Evolutionary conservation across 2,888 invertebrate species (phyloP).

Genomic region (Halictus ligatus): DNA sequence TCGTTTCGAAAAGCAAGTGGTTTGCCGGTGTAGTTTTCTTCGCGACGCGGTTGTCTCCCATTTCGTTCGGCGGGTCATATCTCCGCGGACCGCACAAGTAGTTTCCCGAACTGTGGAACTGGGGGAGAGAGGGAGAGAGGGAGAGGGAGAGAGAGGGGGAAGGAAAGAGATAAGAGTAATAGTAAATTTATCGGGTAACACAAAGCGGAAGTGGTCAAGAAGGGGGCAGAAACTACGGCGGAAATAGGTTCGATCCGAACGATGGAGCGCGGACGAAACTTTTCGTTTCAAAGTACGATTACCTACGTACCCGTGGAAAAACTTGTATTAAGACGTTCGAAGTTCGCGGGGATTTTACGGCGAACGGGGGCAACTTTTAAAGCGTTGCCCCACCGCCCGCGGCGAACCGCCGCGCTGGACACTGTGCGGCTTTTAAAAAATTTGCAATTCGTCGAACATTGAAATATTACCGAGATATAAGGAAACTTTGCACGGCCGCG

Average conservation of each 20-base stretch:
- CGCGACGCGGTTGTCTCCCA: constrained; percentile 25
- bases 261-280: constrained; percentile 67
- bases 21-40: constrained; percentile 12
- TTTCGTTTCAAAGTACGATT: constrained; percentile 75
- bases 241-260: constrained; percentile 69
- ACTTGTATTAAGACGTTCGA: constrained; percentile 74
- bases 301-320: constrained; percentile 70
- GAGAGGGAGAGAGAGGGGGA: constrained; percentile 40
- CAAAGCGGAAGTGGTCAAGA: constrained; percentile 72
- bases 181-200: constrained; percentile 73
- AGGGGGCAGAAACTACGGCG: constrained; percentile 40
- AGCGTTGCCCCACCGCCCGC: constrained; percentile 48
- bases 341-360: constrained; percentile 66
- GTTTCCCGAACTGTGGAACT: constrained; percentile 53
- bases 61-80: constrained; percentile 52
- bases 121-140: constrained; percentile 58
- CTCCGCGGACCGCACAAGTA: constrained; percentile 58
- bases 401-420: constrained; percentile 19
- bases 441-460: constrained; percentile 39
- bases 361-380: constrained; percentile 60
- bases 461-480: constrained; percentile 10
- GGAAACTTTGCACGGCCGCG: background rate
- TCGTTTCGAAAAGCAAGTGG: background rate
- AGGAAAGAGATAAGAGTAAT: constrained; percentile 69
- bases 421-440: constrained; percentile 27